Base-by-base conservation (phyloP, 2,797 vertebrate genomes). In the Harpagifer antarcticus region DNA sequence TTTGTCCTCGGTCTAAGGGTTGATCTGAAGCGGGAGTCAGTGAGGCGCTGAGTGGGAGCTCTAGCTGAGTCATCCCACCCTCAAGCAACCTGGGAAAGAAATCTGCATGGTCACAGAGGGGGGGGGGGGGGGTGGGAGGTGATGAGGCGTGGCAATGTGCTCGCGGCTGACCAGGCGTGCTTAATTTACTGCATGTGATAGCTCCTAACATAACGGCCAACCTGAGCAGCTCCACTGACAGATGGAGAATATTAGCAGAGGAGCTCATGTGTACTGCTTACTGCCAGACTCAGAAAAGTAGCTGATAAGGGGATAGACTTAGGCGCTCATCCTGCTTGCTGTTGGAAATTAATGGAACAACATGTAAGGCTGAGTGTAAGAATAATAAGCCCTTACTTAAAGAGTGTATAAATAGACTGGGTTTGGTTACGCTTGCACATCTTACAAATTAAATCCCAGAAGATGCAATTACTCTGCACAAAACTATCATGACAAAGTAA, bases 301-400 rank as follows among this genome's bases (percentile, higher is more conserved):
- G 86, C 80, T 86, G 90, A 91, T 91, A 89, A 89, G 74, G 78
- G 87, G 86, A 88, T 82, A 72, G 79, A 87, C 82, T 91, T 70
- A 78, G 80, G 82, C 63, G n/a, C 78, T 91, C 74, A 78, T 90
- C 79, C 87, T 58, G 71, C 74, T 78, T 78, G 85, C 89, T 82
- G 86, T 71, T 72, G 70, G 63, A 91, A 88, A 87, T 85, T 67
- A 90, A 86, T 86, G 67, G 67, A 85, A 84, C 75, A 80, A 84
- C 76, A 78, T 88, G 83, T 76, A 84, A 68, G 71, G 45, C 76
- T 67, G 70, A 60, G 72, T 33, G 58, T 64, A 78, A 79, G 72
- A 88, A 88, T 86, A 86, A 87, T 83, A 88, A 83, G 74, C 65
- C 48, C 76, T 73, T 82, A 63, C 77, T 89, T 78, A 66, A 74